These are phyloP conservation scores for Lophius piscatorius DNA, from an alignment of 2,113 vertebrate species.

Conservation along the genomic window DNA sequence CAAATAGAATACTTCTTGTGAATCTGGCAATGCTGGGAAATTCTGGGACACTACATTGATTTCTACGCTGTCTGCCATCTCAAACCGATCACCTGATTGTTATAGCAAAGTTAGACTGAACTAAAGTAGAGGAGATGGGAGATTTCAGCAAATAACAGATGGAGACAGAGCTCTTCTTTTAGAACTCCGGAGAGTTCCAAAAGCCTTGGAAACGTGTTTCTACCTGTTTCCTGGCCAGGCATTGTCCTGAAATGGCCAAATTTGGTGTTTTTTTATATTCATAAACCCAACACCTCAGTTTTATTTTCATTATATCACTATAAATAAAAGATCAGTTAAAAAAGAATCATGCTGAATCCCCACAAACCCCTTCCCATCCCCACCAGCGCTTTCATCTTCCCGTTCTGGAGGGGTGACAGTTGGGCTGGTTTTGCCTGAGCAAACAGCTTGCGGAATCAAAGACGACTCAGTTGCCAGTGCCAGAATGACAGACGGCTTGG, in stretches of 20 bases:
- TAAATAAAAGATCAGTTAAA: constrained; percentile 2
- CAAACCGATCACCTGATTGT: no score
- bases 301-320: not conserved
- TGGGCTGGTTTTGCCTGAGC: constrained; percentile 55
- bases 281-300: not conserved
- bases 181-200: constrained; percentile 47
- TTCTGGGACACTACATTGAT: no score
- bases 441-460: constrained; percentile 73
- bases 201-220: constrained; percentile 12
- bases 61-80: no score
- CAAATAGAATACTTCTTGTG: no score
- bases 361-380: not conserved
- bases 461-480: constrained; percentile 67
- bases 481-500: constrained; percentile 71
- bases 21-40: no score
- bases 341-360: not conserved
- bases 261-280: not conserved
- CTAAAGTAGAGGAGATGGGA: no score
- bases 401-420: constrained; percentile 61
- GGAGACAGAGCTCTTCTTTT: constrained; percentile 54
- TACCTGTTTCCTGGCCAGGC: constrained; percentile 50
- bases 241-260: constrained; percentile 25
- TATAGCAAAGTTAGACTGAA: no score
- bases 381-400: constrained; percentile 11
- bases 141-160: constrained; percentile 49